Evolutionary conservation across 1,140 invertebrate genomes (phyloP).

Genomic region (Aethina tumida): DNA sequence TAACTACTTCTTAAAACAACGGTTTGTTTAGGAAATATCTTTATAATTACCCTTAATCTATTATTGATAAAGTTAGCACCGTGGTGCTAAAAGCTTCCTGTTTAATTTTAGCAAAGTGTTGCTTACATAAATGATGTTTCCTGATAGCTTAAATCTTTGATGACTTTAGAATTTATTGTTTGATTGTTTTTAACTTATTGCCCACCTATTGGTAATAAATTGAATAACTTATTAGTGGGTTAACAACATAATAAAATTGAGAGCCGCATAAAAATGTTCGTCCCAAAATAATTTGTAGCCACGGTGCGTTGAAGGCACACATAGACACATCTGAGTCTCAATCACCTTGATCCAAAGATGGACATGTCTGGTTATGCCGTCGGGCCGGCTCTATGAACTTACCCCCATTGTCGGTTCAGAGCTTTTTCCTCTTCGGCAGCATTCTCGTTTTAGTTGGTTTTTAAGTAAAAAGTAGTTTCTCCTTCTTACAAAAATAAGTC

Average conservation of each 20-base stretch:
- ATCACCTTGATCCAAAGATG: conserved; percentile 29
- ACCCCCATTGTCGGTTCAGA: conserved; percentile 30
- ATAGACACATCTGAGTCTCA: conserved; percentile 14
- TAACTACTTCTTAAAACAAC: too few relatives aligned
- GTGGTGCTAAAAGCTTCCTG: too few relatives aligned
- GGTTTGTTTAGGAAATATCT: too few relatives aligned
- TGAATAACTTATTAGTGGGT: neutral
- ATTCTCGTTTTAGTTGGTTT: conserved; percentile 27
- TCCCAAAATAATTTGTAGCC: conserved; percentile 9
- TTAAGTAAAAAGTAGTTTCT: conserved; percentile 30
- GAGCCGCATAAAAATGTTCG: conserved; percentile 4
- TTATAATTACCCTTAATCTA: too few relatives aligned
- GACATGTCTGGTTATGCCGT: conserved; percentile 28
- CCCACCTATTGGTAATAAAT: too few relatives aligned
- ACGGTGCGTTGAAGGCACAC: conserved; percentile 14
- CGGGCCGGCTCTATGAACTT: conserved; percentile 30
- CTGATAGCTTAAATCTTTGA: too few relatives aligned
- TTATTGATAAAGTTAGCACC: too few relatives aligned
- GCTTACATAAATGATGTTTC: too few relatives aligned
- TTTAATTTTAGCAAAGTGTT: too few relatives aligned
- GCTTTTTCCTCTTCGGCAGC: conserved; percentile 29
- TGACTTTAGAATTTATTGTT: too few relatives aligned
- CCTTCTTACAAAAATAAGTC: conserved; percentile 26
- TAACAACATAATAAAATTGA: conserved; percentile 4
- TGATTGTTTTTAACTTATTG: too few relatives aligned